Conservation (phyloP, 1,140 invertebrate species). For the Portunus trituberculatus region DNA sequence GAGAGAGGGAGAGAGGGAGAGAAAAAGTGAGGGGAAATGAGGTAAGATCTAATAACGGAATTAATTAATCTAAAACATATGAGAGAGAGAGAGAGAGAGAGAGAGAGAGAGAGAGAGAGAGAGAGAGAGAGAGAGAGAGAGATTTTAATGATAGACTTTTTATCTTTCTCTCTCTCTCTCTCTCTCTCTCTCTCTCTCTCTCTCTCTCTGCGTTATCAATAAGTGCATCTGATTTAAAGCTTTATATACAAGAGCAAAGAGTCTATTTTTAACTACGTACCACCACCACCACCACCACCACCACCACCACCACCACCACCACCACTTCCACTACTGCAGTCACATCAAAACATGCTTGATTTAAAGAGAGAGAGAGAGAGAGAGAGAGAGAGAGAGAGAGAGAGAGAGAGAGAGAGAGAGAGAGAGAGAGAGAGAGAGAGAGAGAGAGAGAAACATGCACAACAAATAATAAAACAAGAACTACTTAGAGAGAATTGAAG, state of each 20-base stretch:
- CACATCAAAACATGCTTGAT: background rate
- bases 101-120: background rate
- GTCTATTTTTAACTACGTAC: slow-evolving; percentile 28
- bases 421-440: too few relatives aligned
- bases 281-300: background rate
- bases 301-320: slow-evolving; percentile 9
- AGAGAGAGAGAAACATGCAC: background rate
- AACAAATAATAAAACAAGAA: background rate
- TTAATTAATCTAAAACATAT: background rate
- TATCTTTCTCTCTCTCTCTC: background rate
- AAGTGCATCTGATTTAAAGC: too few relatives aligned
- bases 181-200: too few relatives aligned
- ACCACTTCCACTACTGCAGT: background rate
- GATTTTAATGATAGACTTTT: too few relatives aligned
- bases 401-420: too few relatives aligned
- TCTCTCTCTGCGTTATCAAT: too few relatives aligned
- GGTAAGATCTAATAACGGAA: background rate
- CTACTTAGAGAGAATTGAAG: too few relatives aligned
- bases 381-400: too few relatives aligned
- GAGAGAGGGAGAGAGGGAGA: background rate
- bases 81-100: background rate
- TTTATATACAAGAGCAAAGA: too few relatives aligned
- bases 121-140: slow-evolving; percentile 8
- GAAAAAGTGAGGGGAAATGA: background rate
- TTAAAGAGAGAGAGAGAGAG: too few relatives aligned